Base-by-base conservation (phyloP, 2,797 vertebrate species). In the Eidolon dupreanum region DNA sequence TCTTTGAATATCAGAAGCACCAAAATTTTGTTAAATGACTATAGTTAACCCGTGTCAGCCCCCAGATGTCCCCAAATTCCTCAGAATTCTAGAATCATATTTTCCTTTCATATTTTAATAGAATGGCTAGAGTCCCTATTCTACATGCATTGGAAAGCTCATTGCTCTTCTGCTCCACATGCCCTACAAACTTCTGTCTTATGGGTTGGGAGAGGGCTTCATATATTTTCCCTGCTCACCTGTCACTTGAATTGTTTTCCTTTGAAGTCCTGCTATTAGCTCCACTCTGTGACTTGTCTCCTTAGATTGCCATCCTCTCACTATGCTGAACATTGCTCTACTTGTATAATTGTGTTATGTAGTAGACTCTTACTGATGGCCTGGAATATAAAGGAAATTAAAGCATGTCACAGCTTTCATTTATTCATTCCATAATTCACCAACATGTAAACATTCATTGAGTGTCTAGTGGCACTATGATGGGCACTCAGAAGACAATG, bases 51-150 rank as follows among this genome's bases (percentile, higher is more conserved):
- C 36, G 28, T 8, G 17, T 81, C 38, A 53, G 3, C 17, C 6
- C 20, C 28, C 73, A 20, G 17, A 20, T 83, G 51, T 28, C 17
- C 13, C 33, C 28, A 19, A 70, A 51, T 36, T 92, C 38, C 26
- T 24, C 31, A 82, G 9, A 3, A 91, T 85, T 91, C 83, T 33
- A 66, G 31, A 57, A 49, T 38, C 46, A 28, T 33, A 41, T 92
- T 93, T 94, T 86, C 38, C 75, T 92, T 88, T n/a, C 92, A 53
- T 82, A 22, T 85, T 66, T 94, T 75, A 75, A 59, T 43, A 77
- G 36, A 53, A 55, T 17, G 4, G 19, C 3, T 16, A 51, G 31
- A 73, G 19, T 8, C 12, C 8, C 9, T 43, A 43, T 86, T 71
- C n/a, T 28, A n/a, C 13, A 46, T 77, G 13, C 33, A 31, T 7